Evolutionary conservation across 2,888 invertebrate genomes (phyloP).

Genomic region (Tinea trinotella): DNA sequence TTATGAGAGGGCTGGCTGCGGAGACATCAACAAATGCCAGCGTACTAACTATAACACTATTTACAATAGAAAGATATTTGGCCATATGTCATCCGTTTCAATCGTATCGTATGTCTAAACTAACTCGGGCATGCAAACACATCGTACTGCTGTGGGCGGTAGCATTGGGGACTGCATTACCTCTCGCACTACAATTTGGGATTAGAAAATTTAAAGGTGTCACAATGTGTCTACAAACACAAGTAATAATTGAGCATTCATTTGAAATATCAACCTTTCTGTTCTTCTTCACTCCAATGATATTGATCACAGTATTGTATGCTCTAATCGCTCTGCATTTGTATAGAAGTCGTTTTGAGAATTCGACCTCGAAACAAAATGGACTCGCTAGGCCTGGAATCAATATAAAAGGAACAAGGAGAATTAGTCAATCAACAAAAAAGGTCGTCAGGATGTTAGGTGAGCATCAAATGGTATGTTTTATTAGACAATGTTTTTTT

Average conservation of each 20-base stretch:
- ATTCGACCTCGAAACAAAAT: constrained; percentile 54
- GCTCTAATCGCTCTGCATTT: constrained; percentile 71
- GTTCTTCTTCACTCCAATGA: constrained; percentile 85
- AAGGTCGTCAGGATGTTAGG: constrained; percentile 84
- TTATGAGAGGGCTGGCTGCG: constrained; percentile 82
- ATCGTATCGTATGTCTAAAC: constrained; percentile 88
- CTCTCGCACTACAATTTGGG: constrained; percentile 73
- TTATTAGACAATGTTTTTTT: neutral
- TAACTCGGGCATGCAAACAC: constrained; percentile 86
- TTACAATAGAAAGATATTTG: constrained; percentile 82
- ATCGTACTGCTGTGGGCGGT: constrained; percentile 87
- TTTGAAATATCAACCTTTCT: constrained; percentile 80
- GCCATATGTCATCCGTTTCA: constrained; percentile 76
- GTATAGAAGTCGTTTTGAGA: constrained; percentile 33
- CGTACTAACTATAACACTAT: constrained; percentile 84
- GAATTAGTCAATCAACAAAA: constrained; percentile 70
- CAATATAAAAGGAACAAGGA: constrained; percentile 34
- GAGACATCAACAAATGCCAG: constrained; percentile 87
- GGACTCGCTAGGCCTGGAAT: constrained; percentile 32
- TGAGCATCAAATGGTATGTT: constrained; percentile 47
- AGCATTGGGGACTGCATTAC: constrained; percentile 80
- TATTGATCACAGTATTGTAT: constrained; percentile 82
- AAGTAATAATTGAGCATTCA: constrained; percentile 71
- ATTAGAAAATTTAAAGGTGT: constrained; percentile 49
- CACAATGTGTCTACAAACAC: constrained; percentile 61